Evolutionary conservation across 2,888 invertebrate genomes (phyloP).

Genomic region (Drosophila setosimentum): DNA sequence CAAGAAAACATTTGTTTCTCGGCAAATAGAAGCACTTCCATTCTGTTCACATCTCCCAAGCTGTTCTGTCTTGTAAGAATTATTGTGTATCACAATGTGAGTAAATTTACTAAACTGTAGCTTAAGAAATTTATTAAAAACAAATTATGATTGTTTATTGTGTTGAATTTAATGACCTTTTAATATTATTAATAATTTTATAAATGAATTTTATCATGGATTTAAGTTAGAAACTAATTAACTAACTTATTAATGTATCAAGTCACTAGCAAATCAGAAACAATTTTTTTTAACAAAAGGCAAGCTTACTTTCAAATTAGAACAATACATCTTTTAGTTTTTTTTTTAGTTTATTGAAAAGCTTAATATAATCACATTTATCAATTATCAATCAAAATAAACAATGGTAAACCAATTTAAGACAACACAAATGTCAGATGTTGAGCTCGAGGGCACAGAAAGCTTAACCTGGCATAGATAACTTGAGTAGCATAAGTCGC

Average conservation of each 20-base stretch:
- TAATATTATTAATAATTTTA: neutral
- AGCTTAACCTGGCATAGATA: neutral
- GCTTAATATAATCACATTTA: neutral
- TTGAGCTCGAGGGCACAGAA: neutral
- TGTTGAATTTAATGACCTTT: neutral
- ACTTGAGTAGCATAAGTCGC: conserved; percentile 1
- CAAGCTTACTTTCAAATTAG: no score
- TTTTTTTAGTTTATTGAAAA: neutral
- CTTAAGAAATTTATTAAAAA: neutral
- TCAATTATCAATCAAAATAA: neutral
- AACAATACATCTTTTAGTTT: no score
- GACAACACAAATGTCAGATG: neutral
- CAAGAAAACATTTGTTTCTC: conserved; percentile 19
- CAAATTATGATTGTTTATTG: neutral
- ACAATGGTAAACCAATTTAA: neutral
- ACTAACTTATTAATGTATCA: neutral
- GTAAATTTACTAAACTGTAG: neutral
- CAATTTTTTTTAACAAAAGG: no score
- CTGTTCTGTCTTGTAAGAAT: neutral
- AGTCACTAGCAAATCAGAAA: neutral
- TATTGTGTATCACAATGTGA: neutral
- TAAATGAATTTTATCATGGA: neutral
- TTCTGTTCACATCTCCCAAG: neutral
- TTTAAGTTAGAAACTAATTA: neutral
- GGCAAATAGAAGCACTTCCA: conserved; percentile 11